phyloP scores from a whole-genome alignment of 2,797 vertebrate species.

The Rhinella marina region DNA sequence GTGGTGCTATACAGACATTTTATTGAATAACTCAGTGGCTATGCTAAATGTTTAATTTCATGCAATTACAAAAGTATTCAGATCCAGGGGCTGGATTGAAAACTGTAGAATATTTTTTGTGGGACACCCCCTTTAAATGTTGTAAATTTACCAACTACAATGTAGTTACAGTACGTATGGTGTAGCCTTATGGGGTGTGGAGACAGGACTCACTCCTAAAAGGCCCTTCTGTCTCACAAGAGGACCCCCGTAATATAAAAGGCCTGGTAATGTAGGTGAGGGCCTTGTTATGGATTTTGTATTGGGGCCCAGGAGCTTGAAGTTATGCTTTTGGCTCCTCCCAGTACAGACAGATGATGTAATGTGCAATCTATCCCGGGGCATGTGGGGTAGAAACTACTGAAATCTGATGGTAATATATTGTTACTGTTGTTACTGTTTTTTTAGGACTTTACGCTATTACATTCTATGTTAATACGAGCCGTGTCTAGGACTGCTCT shows the following conservation, averaged over 20 bases:
- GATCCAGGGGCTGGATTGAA: too few relatives aligned
- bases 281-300: neutral
- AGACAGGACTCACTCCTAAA: too few relatives aligned
- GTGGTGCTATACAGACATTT: too few relatives aligned
- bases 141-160: too few relatives aligned
- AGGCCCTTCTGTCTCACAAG: neutral
- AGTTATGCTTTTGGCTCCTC: neutral
- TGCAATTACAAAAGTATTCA: too few relatives aligned
- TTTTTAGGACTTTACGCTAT: neutral
- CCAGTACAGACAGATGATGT: neutral
- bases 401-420: neutral
- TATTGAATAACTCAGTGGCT: too few relatives aligned
- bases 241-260: neutral
- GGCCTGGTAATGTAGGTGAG: neutral
- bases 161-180: too few relatives aligned
- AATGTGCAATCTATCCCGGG: neutral
- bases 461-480: neutral
- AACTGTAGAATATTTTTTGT: too few relatives aligned
- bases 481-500: neutral
- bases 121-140: too few relatives aligned
- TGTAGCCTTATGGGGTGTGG: neutral
- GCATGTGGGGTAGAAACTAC: neutral
- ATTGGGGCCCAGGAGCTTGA: neutral
- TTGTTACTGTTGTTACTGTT: neutral
- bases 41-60: too few relatives aligned